phyloP scores from a whole-genome alignment of 2,888 invertebrate genomes.

The Drosophila mayaguana region DNA sequence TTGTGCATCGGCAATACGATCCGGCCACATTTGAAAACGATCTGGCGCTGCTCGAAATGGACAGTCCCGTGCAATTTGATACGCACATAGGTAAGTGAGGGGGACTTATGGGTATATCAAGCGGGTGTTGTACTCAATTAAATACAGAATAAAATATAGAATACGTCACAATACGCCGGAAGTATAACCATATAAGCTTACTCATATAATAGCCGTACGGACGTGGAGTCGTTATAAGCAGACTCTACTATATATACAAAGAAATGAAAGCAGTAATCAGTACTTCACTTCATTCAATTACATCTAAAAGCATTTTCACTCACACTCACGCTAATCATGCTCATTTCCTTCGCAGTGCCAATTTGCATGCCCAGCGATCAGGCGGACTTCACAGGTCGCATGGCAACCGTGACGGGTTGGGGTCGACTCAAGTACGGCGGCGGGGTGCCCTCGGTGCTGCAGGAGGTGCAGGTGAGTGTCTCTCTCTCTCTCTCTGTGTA shows the following conservation, averaged over 20 bases:
- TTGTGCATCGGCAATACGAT: slow-evolving; percentile 95
- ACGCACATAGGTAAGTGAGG: slow-evolving; percentile 90
- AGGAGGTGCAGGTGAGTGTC: slow-evolving; percentile 91
- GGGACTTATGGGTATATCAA: background rate
- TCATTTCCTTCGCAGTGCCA: slow-evolving; percentile 88
- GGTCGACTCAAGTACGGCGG: slow-evolving; percentile 96
- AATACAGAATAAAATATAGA: too few species aligned
- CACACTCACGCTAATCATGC: background rate
- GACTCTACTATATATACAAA: too few species aligned
- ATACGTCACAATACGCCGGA: too few species aligned
- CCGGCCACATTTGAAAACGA: slow-evolving; percentile 97
- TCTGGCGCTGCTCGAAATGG: slow-evolving; percentile 93
- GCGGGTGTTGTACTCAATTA: too few species aligned
- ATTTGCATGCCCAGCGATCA: slow-evolving; percentile 94
- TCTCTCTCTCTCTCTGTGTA: slow-evolving; percentile 75
- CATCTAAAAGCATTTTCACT: background rate
- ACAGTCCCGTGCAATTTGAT: slow-evolving; percentile 92
- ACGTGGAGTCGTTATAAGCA: too few species aligned
- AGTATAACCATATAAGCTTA: too few species aligned
- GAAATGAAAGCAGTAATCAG: background rate
- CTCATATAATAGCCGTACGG: too few species aligned
- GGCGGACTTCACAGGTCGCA: slow-evolving; percentile 92
- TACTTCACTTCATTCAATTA: background rate
- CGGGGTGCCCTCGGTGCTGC: slow-evolving; percentile 94
- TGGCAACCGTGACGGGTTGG: slow-evolving; percentile 97